Percentiles rank a stretch among this genome's conserved stretches.
These are phyloP conservation scores for Drosophila prosaltans DNA, from an alignment of 1,140 invertebrate species.

Conservation along the genomic window DNA sequence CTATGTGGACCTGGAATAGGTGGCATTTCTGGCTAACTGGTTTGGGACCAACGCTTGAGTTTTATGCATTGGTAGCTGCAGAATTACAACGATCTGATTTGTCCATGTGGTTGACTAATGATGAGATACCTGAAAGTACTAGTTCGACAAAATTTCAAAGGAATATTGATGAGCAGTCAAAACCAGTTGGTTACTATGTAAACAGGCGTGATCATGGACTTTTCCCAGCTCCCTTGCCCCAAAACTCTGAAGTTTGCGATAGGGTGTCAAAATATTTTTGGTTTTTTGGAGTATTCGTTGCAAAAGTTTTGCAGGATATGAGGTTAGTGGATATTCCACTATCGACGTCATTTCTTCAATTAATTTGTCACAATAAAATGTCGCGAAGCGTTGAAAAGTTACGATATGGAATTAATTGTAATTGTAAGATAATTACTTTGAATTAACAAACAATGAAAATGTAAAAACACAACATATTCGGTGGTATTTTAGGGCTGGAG, in stretches of 20 bases:
- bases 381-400: slow-evolving; percentile 79
- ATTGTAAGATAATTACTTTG: slow-evolving; percentile 77
- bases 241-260: slow-evolving; percentile 90
- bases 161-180: slow-evolving; percentile 85
- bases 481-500: slow-evolving; percentile 89
- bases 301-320: slow-evolving; percentile 98
- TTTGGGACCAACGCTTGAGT: slow-evolving; percentile 98
- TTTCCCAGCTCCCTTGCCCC: slow-evolving; percentile 97
- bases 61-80: slow-evolving; percentile 95
- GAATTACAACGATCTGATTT: slow-evolving; percentile 96
- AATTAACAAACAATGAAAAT: slow-evolving; percentile 81
- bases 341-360: slow-evolving; percentile 96
- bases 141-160: slow-evolving; percentile 9
- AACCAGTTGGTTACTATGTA: slow-evolving; percentile 96
- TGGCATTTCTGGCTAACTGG: slow-evolving; percentile 95
- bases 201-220: slow-evolving; percentile 90
- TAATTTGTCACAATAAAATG: slow-evolving; percentile 94
- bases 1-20: slow-evolving; percentile 91
- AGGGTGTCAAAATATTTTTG: slow-evolving; percentile 92
- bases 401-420: slow-evolving; percentile 85
- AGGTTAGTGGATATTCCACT: slow-evolving; percentile 98
- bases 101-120: slow-evolving; percentile 96
- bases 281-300: slow-evolving; percentile 97
- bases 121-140: slow-evolving; percentile 64
- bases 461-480: slow-evolving; percentile 84